These are phyloP conservation scores for Quadroppia sp. DNA, from an alignment of 2,888 invertebrate species.

Conservation along the genomic window DNA sequence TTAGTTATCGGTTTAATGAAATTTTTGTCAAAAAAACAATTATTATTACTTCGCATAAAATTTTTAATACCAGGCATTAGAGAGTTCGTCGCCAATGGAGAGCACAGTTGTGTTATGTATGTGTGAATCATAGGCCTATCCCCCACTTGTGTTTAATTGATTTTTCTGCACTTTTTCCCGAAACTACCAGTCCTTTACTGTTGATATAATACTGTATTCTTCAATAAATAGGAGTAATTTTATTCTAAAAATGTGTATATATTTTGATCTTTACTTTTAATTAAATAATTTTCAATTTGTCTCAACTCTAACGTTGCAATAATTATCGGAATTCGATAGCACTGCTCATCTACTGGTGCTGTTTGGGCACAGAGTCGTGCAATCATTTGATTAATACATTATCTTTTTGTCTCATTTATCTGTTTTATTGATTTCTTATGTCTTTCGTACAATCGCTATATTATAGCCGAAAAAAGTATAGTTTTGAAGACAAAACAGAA, in stretches of 20 bases:
- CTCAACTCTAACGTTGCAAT: slow-evolving; percentile 1
- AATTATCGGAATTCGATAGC: slow-evolving; percentile 14
- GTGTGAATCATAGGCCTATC: not conserved
- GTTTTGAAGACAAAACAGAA: slow-evolving; percentile 10
- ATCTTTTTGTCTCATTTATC: slow-evolving; percentile 8
- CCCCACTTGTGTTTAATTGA: slow-evolving; percentile 25
- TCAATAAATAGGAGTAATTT: not conserved
- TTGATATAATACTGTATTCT: not conserved
- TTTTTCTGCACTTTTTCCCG: not conserved
- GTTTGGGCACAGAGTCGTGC: slow-evolving; percentile 9
- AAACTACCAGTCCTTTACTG: not conserved
- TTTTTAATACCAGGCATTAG: slow-evolving; percentile 28
- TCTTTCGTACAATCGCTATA: slow-evolving; percentile 5
- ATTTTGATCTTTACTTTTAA: not conserved
- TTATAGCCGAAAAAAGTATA: not conserved
- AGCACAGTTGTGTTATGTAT: not conserved
- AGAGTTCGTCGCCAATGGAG: not conserved
- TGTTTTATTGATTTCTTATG: slow-evolving; percentile 29
- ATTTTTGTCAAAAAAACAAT: slow-evolving; percentile 26
- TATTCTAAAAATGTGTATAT: not conserved
- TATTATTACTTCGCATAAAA: slow-evolving; percentile 20
- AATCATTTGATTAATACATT: slow-evolving; percentile 20
- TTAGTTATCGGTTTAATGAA: slow-evolving; percentile 33
- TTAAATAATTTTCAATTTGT: slow-evolving; percentile 9
- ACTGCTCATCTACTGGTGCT: not conserved